phyloP scores from a whole-genome alignment of 2,113 vertebrate species.

The Protobothrops mucrosquamatus region DNA sequence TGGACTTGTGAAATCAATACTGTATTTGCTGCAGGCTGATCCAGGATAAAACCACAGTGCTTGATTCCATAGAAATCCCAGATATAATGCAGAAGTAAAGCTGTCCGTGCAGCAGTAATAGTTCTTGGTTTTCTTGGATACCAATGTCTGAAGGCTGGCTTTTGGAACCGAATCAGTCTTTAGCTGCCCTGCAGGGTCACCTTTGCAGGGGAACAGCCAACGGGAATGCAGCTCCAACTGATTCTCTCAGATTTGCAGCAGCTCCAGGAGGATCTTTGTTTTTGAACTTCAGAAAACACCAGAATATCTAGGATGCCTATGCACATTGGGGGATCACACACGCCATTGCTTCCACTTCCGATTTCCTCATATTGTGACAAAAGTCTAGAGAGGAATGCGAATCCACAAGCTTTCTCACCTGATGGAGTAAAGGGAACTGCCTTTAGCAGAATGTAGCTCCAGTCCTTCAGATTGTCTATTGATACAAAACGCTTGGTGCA shows the following conservation, averaged over 20 bases:
- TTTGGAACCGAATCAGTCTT: background rate
- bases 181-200: background rate
- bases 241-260: background rate
- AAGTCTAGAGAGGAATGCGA: background rate
- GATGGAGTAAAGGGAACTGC: background rate
- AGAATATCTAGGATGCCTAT: background rate
- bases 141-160: background rate
- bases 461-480: background rate
- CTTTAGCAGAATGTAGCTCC: background rate
- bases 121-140: background rate
- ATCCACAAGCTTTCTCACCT: background rate
- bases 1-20: background rate
- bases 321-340: background rate
- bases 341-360: background rate
- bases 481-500: background rate
- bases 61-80: background rate
- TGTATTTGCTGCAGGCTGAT: background rate
- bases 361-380: background rate
- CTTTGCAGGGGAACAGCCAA: background rate
- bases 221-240: background rate
- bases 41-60: background rate
- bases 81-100: background rate
- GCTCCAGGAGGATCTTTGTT: background rate
- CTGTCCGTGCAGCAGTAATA: background rate
- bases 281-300: background rate